Evolutionary conservation across 2,888 invertebrate species (phyloP), one percentile per base, ranked within the genome.

Genomic region (Heliconius cydno): DNA sequence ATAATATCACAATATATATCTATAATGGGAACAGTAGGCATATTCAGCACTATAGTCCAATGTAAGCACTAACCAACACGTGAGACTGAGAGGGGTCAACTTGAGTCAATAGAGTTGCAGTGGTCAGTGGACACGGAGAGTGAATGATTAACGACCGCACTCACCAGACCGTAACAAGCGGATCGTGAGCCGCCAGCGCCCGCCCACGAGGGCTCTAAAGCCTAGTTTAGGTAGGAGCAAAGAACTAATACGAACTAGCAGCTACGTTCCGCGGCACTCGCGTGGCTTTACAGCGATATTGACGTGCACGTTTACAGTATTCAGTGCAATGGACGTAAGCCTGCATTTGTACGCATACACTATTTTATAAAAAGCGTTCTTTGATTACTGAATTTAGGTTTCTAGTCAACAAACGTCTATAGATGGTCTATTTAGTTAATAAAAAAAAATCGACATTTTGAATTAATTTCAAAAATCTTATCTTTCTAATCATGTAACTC

Each of bases 141-240:
- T 82, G 81, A 84, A 84, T 83, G 83, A 83, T 83, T 83, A 84
- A 82, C 77, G 79, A 78, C 65, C 72, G 73, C 68, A 78, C 34
- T 73, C 81, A 77, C 79, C 68, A 82, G 81, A 84, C 81, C 80
- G 82, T 80, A 81, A 82, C 79, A 76, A 78, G 81, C 80, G 83
- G 76, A 78, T 79, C 76, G 72, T 46, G 63, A 76, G 52, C 77
- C 25, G 75, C 66, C 71, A 67, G 46, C 30, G 74, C 68, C 25
- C 60, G 22, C n/a, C 57, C 34, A 30, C 70, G 34, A 70, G 76
- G 65, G 71, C 30, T 68, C 65, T 28, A 34, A 70, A 76, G 65
- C 19, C 66, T 66, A 75, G 75, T 75, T 65, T 68, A 65, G 22
- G 65, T 22, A 28, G 28, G 12, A 10, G 66, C 63, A 46, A 66